Evolutionary conservation across 2,888 invertebrate genomes (phyloP).

Genomic region (Pterostichus niger): DNA sequence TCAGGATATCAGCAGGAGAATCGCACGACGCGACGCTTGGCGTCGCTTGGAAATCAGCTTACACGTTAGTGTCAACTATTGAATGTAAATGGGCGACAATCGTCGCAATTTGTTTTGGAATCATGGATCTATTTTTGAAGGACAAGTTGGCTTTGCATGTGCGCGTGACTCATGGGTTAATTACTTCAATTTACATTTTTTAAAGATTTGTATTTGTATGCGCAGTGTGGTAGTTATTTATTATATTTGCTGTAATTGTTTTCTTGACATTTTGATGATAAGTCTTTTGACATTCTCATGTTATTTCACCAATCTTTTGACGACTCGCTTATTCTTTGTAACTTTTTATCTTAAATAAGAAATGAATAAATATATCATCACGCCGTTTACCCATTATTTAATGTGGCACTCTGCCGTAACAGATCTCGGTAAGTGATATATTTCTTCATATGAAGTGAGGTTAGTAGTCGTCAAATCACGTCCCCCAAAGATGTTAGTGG

Average conservation of each 20-base stretch:
- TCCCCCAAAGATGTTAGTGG: no score
- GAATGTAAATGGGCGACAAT: slow-evolving; percentile 44
- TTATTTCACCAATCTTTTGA: neutral
- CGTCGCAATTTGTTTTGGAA: slow-evolving; percentile 36
- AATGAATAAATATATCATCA: no score
- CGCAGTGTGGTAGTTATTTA: slow-evolving; percentile 8
- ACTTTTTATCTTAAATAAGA: neutral
- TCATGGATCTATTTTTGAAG: slow-evolving; percentile 34
- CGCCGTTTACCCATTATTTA: no score
- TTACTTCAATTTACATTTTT: slow-evolving; percentile 34
- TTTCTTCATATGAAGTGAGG: no score
- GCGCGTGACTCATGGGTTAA: slow-evolving; percentile 37
- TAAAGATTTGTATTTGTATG: slow-evolving; percentile 47
- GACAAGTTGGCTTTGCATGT: slow-evolving; percentile 20
- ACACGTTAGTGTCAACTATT: slow-evolving; percentile 43
- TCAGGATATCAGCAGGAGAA: neutral
- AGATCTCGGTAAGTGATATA: no score
- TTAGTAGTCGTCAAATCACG: no score
- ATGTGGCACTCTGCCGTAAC: no score
- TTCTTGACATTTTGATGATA: slow-evolving; percentile 37
- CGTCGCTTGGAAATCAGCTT: slow-evolving; percentile 14
- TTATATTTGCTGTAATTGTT: slow-evolving; percentile 37
- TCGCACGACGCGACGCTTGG: neutral
- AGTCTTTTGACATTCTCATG: neutral
- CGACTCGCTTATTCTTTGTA: neutral